Conservation (phyloP, 2,888 invertebrate species). For the Troides aeacus region DNA sequence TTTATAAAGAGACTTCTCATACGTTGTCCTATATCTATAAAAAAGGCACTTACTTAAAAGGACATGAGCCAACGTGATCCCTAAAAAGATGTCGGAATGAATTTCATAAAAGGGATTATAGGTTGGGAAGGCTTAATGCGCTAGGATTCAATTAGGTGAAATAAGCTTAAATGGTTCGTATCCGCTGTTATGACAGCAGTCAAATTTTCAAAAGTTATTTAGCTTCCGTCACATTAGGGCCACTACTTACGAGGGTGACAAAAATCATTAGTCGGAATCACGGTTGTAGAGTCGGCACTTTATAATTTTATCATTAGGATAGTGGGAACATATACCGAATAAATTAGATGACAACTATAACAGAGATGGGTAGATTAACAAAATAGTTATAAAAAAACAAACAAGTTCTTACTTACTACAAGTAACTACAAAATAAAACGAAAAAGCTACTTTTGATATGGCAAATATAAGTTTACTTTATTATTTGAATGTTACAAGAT, state of each 20-base stretch:
- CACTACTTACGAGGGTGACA: constrained; percentile 51
- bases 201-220: constrained; percentile 63
- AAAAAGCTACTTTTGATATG: not conserved
- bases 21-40: constrained; percentile 9
- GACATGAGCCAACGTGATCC: constrained; percentile 57
- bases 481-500: not conserved
- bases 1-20: not conserved
- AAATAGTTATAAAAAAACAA: not conserved
- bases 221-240: constrained; percentile 59
- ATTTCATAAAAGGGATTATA: constrained; percentile 75
- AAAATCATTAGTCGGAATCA: constrained; percentile 42
- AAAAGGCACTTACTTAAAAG: constrained; percentile 46
- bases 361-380: not conserved
- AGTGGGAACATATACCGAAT: constrained; percentile 9
- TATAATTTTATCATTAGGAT: constrained; percentile 27
- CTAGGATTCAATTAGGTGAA: constrained; percentile 79
- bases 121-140: constrained; percentile 68
- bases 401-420: not conserved
- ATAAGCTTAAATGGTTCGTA: constrained; percentile 77
- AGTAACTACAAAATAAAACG: not conserved
- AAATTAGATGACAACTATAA: constrained; percentile 1
- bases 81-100: constrained; percentile 71
- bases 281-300: constrained; percentile 32
- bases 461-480: not conserved
- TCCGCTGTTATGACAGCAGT: constrained; percentile 77